Evolutionary conservation across 1,140 invertebrate species (phyloP), one percentile per base, ranked within the genome.

Genomic region (Nasonia longicornis): DNA sequence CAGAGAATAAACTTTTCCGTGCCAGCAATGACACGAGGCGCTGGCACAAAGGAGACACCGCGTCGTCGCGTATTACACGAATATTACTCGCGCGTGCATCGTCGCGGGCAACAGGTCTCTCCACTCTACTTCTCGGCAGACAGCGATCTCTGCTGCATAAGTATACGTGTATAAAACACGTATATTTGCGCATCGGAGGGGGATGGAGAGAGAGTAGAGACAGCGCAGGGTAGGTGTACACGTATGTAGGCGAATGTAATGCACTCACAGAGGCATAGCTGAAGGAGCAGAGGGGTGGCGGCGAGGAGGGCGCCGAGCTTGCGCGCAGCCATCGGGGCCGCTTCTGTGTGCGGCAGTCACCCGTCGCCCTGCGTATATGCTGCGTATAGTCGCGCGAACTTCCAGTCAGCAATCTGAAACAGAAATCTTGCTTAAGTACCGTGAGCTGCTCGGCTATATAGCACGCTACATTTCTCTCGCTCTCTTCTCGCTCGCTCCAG

Each of bases 261-360:
- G 77, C 82, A 89, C 89, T 90, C 82, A 91, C 89, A 90, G 85
- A 88, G 85, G 84, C 87, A 89, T 86, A 89, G 86, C 83, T 89
- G 90, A 73, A 90, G 74, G 22, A 74, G 72, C 1, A 82, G 64
- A 4, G 75, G 76, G 83, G 89, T 69, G 77, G 86, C 86, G 73
- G 85, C 85, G 84, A 90, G 86, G 82, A 90, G 85, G 63, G 86
- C 87, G 84, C 85, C 85, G 82, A 90, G 87, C 87, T 88, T 88
- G 83, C 86, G 85, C 85, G 88, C 87, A 90, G 90, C 90, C 90
- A 91, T 91, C 86, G 87, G 89, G 87, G 79, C 85, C 87, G 87
- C 86, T 87, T 76, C 64, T 67, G n/a, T 72, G 35, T 38, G 42
- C 38, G 14, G 64, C 84, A 85, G 84, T 86, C 84, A 83, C 83